These are phyloP conservation scores for Dione juno DNA, from an alignment of 2,888 invertebrate genomes.

Conservation along the genomic window DNA sequence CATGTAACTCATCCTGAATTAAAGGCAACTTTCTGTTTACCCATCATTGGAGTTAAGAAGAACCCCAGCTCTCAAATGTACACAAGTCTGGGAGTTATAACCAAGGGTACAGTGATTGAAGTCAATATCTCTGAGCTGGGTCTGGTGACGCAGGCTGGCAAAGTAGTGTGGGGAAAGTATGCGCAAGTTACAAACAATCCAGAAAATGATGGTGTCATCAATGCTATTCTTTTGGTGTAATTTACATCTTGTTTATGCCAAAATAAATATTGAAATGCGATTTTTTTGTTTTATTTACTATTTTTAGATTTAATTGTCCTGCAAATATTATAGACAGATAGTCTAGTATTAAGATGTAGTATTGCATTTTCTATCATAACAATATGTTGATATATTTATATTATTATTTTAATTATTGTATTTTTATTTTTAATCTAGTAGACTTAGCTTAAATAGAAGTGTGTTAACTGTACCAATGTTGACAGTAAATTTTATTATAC, in stretches of 20 bases:
- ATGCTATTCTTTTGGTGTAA: slow-evolving; percentile 98
- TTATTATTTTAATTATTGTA: neutral
- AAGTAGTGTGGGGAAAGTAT: slow-evolving; percentile 99
- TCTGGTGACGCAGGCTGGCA: slow-evolving; percentile 98
- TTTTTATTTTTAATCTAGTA: too few relatives aligned
- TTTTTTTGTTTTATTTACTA: slow-evolving; percentile 33
- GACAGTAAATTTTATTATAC: too few relatives aligned
- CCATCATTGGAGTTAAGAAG: slow-evolving; percentile 99
- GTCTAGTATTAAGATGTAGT: too few relatives aligned
- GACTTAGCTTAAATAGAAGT: too few relatives aligned
- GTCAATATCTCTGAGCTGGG: slow-evolving; percentile 99
- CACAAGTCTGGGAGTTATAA: slow-evolving; percentile 98
- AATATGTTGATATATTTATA: neutral
- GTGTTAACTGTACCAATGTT: too few relatives aligned
- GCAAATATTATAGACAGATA: neutral
- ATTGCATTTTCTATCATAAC: too few relatives aligned
- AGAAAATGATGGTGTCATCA: slow-evolving; percentile 99
- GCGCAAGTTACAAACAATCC: slow-evolving; percentile 99
- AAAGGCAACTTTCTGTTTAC: slow-evolving; percentile 98
- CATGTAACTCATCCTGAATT: slow-evolving; percentile 99
- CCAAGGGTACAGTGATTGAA: slow-evolving; percentile 98
- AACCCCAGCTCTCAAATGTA: slow-evolving; percentile 99
- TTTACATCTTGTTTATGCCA: slow-evolving; percentile 38
- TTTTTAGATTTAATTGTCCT: neutral
- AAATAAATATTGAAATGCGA: slow-evolving; percentile 44